A percentile compares a stretch with the other conserved stretches of the same genome.
Evolutionary conservation across 1,140 invertebrate genomes (phyloP).

Genomic region (Hermetia illucens): DNA sequence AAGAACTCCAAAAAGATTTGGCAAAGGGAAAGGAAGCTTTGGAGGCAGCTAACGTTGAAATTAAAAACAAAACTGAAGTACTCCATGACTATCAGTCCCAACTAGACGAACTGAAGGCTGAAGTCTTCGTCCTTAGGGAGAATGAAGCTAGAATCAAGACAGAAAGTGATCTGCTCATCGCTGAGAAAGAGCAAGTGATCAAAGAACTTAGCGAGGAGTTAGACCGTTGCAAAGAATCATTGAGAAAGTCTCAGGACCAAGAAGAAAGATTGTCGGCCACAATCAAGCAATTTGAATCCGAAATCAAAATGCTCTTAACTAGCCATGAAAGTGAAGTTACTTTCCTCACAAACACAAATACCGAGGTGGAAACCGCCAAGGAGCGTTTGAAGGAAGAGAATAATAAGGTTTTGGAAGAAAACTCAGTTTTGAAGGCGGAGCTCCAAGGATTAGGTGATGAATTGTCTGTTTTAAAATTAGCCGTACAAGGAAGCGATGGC

Average conservation of each 20-base stretch:
- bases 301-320: conserved; percentile 15
- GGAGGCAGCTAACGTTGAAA: conserved; percentile 22
- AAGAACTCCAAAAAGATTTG: conserved; percentile 19
- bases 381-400: conserved; percentile 14
- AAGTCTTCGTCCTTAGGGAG: conserved; percentile 25
- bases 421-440: conserved; percentile 13
- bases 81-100: conserved; percentile 24
- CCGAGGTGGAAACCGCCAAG: conserved; percentile 18
- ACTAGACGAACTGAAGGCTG: conserved; percentile 22
- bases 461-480: conserved; percentile 11
- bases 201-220: conserved; percentile 18
- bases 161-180: conserved; percentile 14
- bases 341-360: conserved; percentile 14
- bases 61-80: conserved; percentile 26
- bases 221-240: conserved; percentile 15
- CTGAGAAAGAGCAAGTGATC: conserved; percentile 19
- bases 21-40: conserved; percentile 24
- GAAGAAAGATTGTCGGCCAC: conserved; percentile 12
- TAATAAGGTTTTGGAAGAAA: conserved; percentile 9
- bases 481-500: conserved; percentile 11
- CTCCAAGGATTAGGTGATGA: conserved; percentile 14
- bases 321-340: conserved; percentile 16
- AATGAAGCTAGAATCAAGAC: conserved; percentile 19
- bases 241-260: conserved; percentile 16
- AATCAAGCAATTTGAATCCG: conserved; percentile 13